phyloP scores from a whole-genome alignment of 2,113 vertebrate genomes.

The Cryptoleucopteryx plumbea region DNA sequence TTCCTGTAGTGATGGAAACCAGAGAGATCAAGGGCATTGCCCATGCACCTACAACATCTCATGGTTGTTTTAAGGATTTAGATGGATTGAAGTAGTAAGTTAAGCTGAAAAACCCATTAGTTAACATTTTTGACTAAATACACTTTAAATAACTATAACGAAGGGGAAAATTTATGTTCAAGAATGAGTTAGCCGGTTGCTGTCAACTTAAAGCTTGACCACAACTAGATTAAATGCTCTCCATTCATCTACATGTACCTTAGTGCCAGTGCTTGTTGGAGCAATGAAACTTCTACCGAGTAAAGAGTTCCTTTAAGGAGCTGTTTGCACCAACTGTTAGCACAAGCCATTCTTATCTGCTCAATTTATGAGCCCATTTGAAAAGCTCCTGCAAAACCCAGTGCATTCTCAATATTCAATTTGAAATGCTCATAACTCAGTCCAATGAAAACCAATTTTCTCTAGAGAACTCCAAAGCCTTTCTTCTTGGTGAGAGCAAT shows the following conservation, averaged over 20 bases:
- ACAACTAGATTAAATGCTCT: neutral
- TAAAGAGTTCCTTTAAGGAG: neutral
- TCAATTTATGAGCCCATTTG: neutral
- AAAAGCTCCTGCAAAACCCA: neutral
- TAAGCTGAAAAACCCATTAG: neutral
- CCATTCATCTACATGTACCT: neutral
- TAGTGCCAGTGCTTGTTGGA: neutral
- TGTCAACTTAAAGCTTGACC: neutral
- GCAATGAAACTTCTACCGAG: neutral
- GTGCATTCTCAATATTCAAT: neutral
- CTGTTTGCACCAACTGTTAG: neutral
- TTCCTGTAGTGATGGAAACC: neutral
- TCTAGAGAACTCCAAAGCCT: neutral
- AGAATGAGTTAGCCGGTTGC: neutral
- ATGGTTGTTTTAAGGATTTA: neutral
- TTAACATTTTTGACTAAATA: neutral
- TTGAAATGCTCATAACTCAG: conserved; percentile 16
- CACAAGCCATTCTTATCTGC: neutral
- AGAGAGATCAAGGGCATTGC: neutral
- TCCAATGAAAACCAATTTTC: neutral
- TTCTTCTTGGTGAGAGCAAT: conserved; percentile 1
- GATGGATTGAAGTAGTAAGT: neutral
- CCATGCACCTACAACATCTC: neutral
- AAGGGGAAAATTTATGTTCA: neutral
- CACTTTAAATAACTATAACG: neutral